A percentile compares a stretch with the other conserved stretches of the same genome.
phyloP scores from a whole-genome alignment of 2,888 invertebrate genomes.

The Nycteola revayana region DNA sequence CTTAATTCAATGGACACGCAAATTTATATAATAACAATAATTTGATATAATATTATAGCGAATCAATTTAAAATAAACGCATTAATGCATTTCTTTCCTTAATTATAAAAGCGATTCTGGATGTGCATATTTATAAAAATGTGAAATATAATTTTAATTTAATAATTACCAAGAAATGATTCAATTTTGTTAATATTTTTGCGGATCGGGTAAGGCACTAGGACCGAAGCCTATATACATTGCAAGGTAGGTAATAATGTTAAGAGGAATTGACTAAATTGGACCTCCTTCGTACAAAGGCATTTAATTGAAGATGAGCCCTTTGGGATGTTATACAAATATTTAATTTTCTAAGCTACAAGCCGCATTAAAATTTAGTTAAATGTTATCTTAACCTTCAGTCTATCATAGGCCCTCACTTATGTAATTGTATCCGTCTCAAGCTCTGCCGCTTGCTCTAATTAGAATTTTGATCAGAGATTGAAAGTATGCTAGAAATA shows the following conservation, averaged over 20 bases:
- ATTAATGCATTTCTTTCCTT: slow-evolving; percentile 29
- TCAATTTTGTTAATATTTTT: slow-evolving; percentile 8
- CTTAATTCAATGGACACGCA: slow-evolving; percentile 36
- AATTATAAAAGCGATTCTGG: slow-evolving; percentile 47
- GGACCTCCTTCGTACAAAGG: slow-evolving; percentile 23
- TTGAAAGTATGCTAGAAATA: no score
- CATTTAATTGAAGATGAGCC: not conserved
- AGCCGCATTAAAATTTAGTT: no score
- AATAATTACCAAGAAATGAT: slow-evolving; percentile 21
- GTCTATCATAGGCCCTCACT: no score
- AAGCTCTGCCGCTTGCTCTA: no score
- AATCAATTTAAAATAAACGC: slow-evolving; percentile 22
- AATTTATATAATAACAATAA: slow-evolving; percentile 17
- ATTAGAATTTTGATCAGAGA: no score
- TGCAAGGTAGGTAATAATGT: slow-evolving; percentile 5
- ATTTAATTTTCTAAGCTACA: no score
- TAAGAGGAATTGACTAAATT: slow-evolving; percentile 39
- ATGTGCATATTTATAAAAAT: slow-evolving; percentile 33
- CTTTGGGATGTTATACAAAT: no score
- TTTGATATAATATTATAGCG: slow-evolving; percentile 4
- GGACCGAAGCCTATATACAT: slow-evolving; percentile 25
- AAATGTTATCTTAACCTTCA: no score
- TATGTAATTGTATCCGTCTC: no score
- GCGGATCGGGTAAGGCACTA: slow-evolving; percentile 36
- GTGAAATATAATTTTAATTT: slow-evolving; percentile 23